Base-by-base conservation (phyloP, 2,888 invertebrate species). In the Pedicia rivosa region DNA sequence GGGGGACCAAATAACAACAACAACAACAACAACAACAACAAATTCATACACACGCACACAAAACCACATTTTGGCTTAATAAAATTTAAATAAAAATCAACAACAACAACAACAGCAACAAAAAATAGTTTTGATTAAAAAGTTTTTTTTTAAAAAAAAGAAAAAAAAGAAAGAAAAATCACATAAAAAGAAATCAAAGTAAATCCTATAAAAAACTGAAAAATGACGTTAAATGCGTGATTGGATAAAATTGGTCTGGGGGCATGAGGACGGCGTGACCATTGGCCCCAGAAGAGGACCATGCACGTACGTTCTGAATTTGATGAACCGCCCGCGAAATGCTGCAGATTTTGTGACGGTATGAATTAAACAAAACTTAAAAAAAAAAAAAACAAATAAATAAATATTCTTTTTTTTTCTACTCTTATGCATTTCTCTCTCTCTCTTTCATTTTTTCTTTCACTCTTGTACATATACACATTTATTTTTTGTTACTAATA, bases 271-370 rank as follows among this genome's bases (percentile, higher is more conserved):
- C 39, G 38, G 40, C 41, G 39, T 40, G 32, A 42, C 30, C 45
- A 41, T 55, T 54, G 54, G 53, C 55, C 52, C 46, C 49, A 48
- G 53, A n/a, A n/a, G n/a, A 51, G 56, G 65, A 65, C 57, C 59
- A 71, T 71, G 70, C 70, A 70, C 66, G 70, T 70, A 63, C 68
- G 69, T 65, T 68, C 66, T 61, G 69, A 68, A 61, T 60, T 63
- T 64, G 73, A 70, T 66, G 72, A 74, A 68, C 81, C 82, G 68
- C 78, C 80, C 74, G 79, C 82, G 67, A 83, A 83, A 70, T 81
- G 83, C 77, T 83, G 83, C 79, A 81, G 78, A 72, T 81, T 81
- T 68, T 83, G 83, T 78, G 82, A 83, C 80, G 83, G 83, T 83
- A 76, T 53, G 57, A 48, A 42, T 41, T 36, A 35, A 26, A 13